Base-by-base conservation (phyloP, 2,888 invertebrate species). In the Bombylius major region DNA sequence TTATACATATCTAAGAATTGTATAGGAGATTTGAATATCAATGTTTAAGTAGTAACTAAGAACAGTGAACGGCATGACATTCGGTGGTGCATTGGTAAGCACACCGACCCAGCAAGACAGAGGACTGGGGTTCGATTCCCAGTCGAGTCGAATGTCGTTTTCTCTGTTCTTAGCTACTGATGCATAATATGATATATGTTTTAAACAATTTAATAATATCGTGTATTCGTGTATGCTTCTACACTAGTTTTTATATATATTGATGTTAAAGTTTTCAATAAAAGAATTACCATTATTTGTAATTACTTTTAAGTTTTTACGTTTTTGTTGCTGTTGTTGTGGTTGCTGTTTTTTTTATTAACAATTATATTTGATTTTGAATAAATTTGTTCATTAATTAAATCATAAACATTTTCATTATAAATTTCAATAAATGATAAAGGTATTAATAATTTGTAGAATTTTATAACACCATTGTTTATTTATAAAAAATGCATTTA, bases 341-440 rank as follows among this genome's bases (percentile, higher is more conserved):
- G 73, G 77, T n/a, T n/a, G n/a, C n/a, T n/a, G 0, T 79, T 72
- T 63, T 80, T 77, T 63, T 78, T 77, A 58, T 83, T 79, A 49
- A 73, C 69, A 53, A 68, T 66, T 4, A 59, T 70, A 0, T 76
- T 70, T 0, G 78, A 73, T n/a, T n/a, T n/a, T n/a, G n/a, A n/a
- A n/a, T n/a, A n/a, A n/a, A n/a, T n/a, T n/a, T n/a, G n/a, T n/a
- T n/a, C n/a, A 48, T 78, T 80, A 44, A 96, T 71, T 33, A 95
- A 75, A 71, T 96, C 95, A 68, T 84, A 89, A n/a, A 94, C 82
- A 3, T 80, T 78, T 67, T 95, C 95, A 69, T 95, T 95, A 70
- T 95, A 94, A 48, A 96, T 87, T 71, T 95, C 94, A 0, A 84
- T 83, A 73, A 89, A 92, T 0, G 92, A 90, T 23, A 95, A 80